phyloP scores from a whole-genome alignment of 2,888 invertebrate species.

The Labia minor region DNA sequence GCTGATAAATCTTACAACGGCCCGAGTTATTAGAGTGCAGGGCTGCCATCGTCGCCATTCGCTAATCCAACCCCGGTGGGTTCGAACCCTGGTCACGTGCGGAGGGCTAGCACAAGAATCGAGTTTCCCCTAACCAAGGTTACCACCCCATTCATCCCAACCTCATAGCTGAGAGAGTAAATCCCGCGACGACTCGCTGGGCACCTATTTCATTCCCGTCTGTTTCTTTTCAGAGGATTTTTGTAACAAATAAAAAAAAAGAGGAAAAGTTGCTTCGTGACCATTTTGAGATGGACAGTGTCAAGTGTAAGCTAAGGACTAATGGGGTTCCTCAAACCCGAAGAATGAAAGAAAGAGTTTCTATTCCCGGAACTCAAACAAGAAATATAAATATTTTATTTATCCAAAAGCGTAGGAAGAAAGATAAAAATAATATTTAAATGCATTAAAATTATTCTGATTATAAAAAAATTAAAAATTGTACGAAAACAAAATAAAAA shows the following conservation, averaged over 20 bases:
- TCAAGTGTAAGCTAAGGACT: neutral
- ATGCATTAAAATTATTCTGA: no score
- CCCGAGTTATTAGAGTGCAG: conserved; percentile 13
- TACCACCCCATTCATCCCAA: no score
- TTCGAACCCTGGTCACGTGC: conserved; percentile 13
- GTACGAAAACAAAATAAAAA: no score
- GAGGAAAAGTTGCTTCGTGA: neutral
- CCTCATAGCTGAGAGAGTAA: neutral
- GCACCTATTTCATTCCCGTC: conserved; percentile 13
- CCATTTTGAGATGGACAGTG: neutral
- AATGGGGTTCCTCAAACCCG: neutral
- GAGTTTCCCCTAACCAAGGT: neutral
- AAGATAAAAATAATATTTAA: no score
- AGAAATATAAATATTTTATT: neutral
- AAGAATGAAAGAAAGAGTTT: neutral
- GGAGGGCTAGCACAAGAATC: neutral
- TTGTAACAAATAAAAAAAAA: conserved; percentile 1
- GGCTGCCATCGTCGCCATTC: conserved; percentile 6
- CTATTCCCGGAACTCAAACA: neutral
- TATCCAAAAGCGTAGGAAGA: no score
- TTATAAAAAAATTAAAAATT: no score
- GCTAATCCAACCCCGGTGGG: neutral
- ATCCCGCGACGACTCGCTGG: neutral
- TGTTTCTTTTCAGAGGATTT: neutral
- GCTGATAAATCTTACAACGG: conserved; percentile 8